phyloP scores from a whole-genome alignment of 2,888 invertebrate species.

The Chrysopilus asiliformis region DNA sequence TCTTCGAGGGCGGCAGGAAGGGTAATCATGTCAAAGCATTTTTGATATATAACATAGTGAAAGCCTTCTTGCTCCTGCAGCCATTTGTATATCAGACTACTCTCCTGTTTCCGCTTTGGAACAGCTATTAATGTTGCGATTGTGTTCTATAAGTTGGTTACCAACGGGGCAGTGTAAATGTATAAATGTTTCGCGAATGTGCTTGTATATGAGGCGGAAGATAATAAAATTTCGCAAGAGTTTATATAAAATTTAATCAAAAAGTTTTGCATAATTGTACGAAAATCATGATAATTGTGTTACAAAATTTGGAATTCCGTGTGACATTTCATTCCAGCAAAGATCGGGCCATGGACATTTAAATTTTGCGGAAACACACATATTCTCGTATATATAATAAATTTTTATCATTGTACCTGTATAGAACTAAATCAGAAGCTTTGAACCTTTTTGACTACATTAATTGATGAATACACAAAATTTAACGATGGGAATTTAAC shows the following conservation, averaged over 20 bases:
- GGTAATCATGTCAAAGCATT: too few species aligned
- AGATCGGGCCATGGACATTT: too few species aligned
- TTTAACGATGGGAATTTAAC: too few species aligned
- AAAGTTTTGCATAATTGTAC: conserved; percentile 10
- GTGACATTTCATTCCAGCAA: too few species aligned
- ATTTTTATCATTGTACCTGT: too few species aligned
- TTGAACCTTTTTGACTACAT: too few species aligned
- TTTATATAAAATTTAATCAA: conserved; percentile 8
- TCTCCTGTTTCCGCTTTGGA: background rate
- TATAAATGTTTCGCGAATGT: background rate
- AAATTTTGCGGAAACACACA: too few species aligned
- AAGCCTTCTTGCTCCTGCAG: background rate
- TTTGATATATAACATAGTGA: background rate
- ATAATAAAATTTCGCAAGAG: conserved; percentile 6
- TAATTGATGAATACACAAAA: too few species aligned
- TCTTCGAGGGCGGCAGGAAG: too few species aligned
- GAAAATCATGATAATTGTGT: conserved; percentile 11
- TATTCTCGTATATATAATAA: too few species aligned
- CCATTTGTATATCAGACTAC: background rate
- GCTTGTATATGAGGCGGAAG: conserved; percentile 2
- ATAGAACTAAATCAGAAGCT: too few species aligned
- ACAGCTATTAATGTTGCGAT: background rate
- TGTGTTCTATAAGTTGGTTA: background rate
- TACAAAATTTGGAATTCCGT: too few species aligned
- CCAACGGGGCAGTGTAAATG: background rate